Percentiles rank a stretch among this genome's conserved stretches.
Evolutionary conservation across 2,797 vertebrate genomes (phyloP).

Genomic region (Mareca strepera): DNA sequence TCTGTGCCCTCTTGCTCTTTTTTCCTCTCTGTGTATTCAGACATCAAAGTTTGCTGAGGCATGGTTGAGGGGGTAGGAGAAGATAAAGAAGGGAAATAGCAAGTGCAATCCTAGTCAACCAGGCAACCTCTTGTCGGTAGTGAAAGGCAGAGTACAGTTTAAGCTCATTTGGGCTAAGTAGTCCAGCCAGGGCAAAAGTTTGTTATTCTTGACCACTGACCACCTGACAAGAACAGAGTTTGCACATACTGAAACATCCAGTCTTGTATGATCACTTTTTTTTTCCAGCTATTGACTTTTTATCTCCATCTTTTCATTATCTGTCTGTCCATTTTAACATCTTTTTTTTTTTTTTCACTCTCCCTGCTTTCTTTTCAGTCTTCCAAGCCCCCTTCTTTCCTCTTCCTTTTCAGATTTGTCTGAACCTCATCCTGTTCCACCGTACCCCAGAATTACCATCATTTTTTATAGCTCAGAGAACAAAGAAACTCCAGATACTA

Average conservation of each 20-base stretch:
- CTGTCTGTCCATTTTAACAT: background rate
- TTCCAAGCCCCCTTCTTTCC: background rate
- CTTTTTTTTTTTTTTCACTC: background rate
- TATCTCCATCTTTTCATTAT: background rate
- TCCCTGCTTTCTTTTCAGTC: background rate
- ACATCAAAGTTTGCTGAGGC: background rate
- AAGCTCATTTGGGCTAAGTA: background rate
- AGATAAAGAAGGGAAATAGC: background rate
- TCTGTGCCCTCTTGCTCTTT: background rate
- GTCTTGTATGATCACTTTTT: background rate
- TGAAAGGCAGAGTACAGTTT: background rate
- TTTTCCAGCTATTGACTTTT: background rate
- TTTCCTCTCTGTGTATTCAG: background rate
- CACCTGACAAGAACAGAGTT: background rate
- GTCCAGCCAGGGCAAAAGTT: background rate
- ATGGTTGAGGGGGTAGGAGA: background rate
- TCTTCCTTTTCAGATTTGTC: background rate
- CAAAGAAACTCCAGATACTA: background rate
- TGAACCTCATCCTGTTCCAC: background rate
- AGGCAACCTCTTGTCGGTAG: background rate
- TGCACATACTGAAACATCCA: background rate
- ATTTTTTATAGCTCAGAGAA: background rate
- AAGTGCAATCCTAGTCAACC: background rate
- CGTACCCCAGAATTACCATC: background rate
- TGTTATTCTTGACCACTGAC: background rate